Percentiles rank a stretch among this genome's conserved stretches.
phyloP scores from a whole-genome alignment of 2,888 invertebrate species.

The Allacma fusca region DNA sequence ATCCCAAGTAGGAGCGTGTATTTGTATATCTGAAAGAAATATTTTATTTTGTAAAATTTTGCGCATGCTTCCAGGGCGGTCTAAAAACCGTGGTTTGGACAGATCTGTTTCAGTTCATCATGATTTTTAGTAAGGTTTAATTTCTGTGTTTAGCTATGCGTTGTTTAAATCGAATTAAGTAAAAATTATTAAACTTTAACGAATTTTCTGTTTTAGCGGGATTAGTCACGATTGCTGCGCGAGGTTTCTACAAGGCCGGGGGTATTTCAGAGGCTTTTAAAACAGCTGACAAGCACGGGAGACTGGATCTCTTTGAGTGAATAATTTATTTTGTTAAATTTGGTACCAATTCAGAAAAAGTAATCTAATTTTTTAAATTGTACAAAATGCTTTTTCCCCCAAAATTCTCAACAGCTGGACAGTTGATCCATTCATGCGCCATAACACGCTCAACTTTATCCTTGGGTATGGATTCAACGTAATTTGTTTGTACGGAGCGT shows the following conservation, averaged over 20 bases:
- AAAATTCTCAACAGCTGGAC: slow-evolving; percentile 52
- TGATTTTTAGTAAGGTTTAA: slow-evolving; percentile 38
- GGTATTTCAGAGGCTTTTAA: slow-evolving; percentile 62
- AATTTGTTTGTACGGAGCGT: slow-evolving; percentile 50
- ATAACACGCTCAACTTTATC: slow-evolving; percentile 57
- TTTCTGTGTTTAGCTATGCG: too few relatives aligned
- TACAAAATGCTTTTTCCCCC: too few relatives aligned
- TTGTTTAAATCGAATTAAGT: too few relatives aligned
- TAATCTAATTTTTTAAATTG: too few relatives aligned
- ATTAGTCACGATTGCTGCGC: slow-evolving; percentile 62
- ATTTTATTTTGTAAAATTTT: slow-evolving; percentile 6
- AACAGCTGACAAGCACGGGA: slow-evolving; percentile 61
- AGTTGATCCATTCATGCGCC: slow-evolving; percentile 58
- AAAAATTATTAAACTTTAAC: too few relatives aligned
- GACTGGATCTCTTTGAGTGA: slow-evolving; percentile 62
- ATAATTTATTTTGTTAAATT: not conserved
- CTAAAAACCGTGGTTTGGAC: slow-evolving; percentile 56
- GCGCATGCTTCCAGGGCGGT: slow-evolving; percentile 53
- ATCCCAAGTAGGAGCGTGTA: not conserved
- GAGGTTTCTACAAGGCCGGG: slow-evolving; percentile 63
- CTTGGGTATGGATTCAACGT: slow-evolving; percentile 55
- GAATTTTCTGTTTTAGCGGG: slow-evolving; percentile 46
- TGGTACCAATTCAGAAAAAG: too few relatives aligned
- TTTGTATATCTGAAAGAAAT: not conserved
- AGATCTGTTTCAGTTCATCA: slow-evolving; percentile 53